Conservation (phyloP, 2,888 invertebrate species). For the Hirtodrosophila histrioides region DNA sequence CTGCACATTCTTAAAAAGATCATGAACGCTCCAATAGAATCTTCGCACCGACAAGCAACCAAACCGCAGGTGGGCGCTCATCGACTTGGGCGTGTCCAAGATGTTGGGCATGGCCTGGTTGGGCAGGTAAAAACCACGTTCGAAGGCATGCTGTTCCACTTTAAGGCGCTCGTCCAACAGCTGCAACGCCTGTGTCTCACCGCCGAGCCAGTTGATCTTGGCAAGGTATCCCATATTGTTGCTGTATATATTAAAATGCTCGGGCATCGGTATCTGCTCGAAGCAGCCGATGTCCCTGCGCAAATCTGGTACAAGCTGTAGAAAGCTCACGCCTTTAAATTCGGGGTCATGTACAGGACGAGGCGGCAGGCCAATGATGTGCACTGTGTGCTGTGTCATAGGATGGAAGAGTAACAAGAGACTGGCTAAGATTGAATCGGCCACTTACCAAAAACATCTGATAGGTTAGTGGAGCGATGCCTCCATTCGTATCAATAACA, state of each 20-base stretch:
- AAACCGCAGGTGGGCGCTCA: slow-evolving; percentile 89
- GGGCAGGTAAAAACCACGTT: slow-evolving; percentile 87
- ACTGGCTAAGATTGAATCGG: fast-evolving
- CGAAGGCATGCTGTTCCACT: slow-evolving; percentile 86
- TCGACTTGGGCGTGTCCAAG: slow-evolving; percentile 88
- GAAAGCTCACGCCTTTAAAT: slow-evolving; percentile 85
- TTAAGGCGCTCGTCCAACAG: slow-evolving; percentile 86
- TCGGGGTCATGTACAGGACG: slow-evolving; percentile 85
- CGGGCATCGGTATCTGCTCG: slow-evolving; percentile 86
- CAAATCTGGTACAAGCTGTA: slow-evolving; percentile 84
- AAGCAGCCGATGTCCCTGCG: slow-evolving; percentile 85
- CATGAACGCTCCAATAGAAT: slow-evolving; percentile 89
- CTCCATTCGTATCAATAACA: slow-evolving; percentile 88
- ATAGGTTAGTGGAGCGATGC: slow-evolving; percentile 89
- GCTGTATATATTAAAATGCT: slow-evolving; percentile 86
- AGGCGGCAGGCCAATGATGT: slow-evolving; percentile 87
- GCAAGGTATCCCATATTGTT: slow-evolving; percentile 83
- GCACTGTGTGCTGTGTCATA: slow-evolving; percentile 86
- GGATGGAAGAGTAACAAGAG: not conserved
- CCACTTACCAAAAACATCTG: slow-evolving; percentile 88
- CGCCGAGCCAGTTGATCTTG: slow-evolving; percentile 87
- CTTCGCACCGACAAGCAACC: slow-evolving; percentile 90
- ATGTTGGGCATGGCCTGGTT: slow-evolving; percentile 89
- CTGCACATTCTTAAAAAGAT: slow-evolving; percentile 87
- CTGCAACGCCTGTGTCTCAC: slow-evolving; percentile 87